phyloP scores from a whole-genome alignment of 2,888 invertebrate species.

The Drymonia ruficornis region DNA sequence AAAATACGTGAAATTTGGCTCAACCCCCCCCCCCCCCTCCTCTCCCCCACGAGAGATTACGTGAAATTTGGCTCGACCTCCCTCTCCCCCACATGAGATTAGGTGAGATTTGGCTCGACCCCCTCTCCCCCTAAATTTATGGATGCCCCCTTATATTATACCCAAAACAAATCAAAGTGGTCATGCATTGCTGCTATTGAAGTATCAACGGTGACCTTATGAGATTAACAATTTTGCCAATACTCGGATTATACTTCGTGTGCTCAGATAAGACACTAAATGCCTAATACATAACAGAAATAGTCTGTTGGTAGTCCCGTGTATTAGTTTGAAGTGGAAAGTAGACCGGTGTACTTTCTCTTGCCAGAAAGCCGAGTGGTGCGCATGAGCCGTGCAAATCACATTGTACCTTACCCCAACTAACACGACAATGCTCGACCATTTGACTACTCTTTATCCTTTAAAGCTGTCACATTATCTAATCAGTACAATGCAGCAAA shows the following conservation, averaged over 20 bases:
- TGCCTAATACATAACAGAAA: slow-evolving; percentile 17
- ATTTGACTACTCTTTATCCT: slow-evolving; percentile 45
- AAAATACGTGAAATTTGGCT: no score
- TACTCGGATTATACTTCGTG: no score
- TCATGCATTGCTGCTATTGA: no score
- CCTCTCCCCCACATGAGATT: no score
- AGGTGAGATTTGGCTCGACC: no score
- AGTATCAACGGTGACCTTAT: no score
- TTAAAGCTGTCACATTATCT: slow-evolving; percentile 46
- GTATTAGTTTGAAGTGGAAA: slow-evolving; percentile 69
- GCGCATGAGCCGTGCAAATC: slow-evolving; percentile 67
- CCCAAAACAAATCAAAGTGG: background rate
- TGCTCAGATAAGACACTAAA: background rate
- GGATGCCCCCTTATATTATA: background rate
- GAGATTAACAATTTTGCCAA: no score
- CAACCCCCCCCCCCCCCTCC: no score
- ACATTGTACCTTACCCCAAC: slow-evolving; percentile 49
- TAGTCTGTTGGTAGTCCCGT: slow-evolving; percentile 40
- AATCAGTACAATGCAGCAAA: slow-evolving; percentile 42
- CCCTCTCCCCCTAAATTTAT: no score
- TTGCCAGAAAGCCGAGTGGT: slow-evolving; percentile 59
- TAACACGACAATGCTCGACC: slow-evolving; percentile 41
- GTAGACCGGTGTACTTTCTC: slow-evolving; percentile 80
- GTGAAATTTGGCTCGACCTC: no score
- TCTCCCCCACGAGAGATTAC: no score